Base-by-base conservation (phyloP, 2,888 invertebrate genomes). In the Agrochola litura region DNA sequence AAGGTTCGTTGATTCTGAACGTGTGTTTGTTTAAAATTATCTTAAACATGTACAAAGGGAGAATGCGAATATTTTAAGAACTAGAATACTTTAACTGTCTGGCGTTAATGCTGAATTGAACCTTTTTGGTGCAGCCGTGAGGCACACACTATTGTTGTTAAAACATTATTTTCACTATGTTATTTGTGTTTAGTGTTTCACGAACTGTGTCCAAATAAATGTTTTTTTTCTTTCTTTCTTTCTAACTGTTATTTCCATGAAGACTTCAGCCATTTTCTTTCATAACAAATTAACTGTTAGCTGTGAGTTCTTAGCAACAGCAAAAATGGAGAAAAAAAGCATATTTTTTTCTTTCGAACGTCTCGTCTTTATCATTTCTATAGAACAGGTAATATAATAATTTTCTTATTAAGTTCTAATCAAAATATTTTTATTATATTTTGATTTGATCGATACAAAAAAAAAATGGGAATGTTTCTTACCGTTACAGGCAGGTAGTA, bases 1-100 rank as follows among this genome's bases (percentile, higher is more conserved):
- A 66, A 66, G 76, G 82, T 76, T 67, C 56, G 80, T 81, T 75
- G 82, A 69, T 54, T 81, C 68, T 30, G 64, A 74, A 73, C 75
- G 81, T 81, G 75, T 61, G 56, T 76, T 75, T 56, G 30, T 70
- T 61, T 75, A 65, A 54, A 65, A 68, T 49, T 49, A 41, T 74
- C 68, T 19, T 54, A 60, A 37, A 65, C 43, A 54, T 73, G 30
- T 25, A 46, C 49, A 72, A 64, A 6, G n/a, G 6, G 25, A 19
- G 12, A 3, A 16, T 49, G 16, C 0, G 67, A 73, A 52, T 73
- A 46, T 54, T 25, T 63, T 46, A 52, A 81, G 10, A 41, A 19
- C 25, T 37, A 80, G 16, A 68, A 49, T 30, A 25, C 25, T 37
- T 25, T 22, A 52, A n/a, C 12, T 37, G 37, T 37, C 37, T 30